These are phyloP conservation scores for Diachasmimorpha longicaudata DNA, from an alignment of 1,140 invertebrate genomes.

Conservation along the genomic window DNA sequence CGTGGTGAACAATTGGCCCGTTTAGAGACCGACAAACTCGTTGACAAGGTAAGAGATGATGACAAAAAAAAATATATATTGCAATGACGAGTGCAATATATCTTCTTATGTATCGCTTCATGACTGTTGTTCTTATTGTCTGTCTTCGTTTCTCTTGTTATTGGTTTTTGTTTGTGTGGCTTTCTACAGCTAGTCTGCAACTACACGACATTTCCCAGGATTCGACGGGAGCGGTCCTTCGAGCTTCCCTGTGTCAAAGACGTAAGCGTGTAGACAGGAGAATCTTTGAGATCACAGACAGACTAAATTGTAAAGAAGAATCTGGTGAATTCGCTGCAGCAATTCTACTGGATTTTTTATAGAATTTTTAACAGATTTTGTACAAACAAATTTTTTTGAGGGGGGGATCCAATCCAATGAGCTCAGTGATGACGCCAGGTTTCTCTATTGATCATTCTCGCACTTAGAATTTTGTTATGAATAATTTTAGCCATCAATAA, in stretches of 20 bases:
- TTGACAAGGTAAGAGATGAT: slow-evolving; percentile 69
- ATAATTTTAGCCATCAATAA: background rate
- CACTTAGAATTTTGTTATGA: background rate
- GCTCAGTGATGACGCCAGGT: too few relatives aligned
- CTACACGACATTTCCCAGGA: slow-evolving; percentile 72
- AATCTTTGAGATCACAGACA: too few relatives aligned
- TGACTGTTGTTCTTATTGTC: slow-evolving; percentile 19
- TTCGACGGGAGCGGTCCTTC: slow-evolving; percentile 75
- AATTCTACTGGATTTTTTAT: too few relatives aligned
- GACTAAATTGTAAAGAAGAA: too few relatives aligned
- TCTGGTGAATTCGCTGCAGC: too few relatives aligned
- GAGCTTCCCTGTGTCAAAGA: slow-evolving; percentile 71
- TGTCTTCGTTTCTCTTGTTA: slow-evolving; percentile 8
- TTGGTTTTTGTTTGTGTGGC: slow-evolving; percentile 16
- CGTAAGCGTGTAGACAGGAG: slow-evolving; percentile 60
- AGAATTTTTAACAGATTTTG: too few relatives aligned
- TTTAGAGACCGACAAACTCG: slow-evolving; percentile 78
- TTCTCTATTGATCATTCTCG: too few relatives aligned
- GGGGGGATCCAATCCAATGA: too few relatives aligned
- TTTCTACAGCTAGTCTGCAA: slow-evolving; percentile 69
- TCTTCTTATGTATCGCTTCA: background rate
- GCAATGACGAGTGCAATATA: slow-evolving; percentile 12
- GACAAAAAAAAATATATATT: background rate
- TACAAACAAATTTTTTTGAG: too few relatives aligned
- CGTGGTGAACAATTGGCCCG: slow-evolving; percentile 78